These are phyloP conservation scores for Oryzias dopingdopingensis DNA, from an alignment of 2,797 vertebrate species.

Conservation along the genomic window DNA sequence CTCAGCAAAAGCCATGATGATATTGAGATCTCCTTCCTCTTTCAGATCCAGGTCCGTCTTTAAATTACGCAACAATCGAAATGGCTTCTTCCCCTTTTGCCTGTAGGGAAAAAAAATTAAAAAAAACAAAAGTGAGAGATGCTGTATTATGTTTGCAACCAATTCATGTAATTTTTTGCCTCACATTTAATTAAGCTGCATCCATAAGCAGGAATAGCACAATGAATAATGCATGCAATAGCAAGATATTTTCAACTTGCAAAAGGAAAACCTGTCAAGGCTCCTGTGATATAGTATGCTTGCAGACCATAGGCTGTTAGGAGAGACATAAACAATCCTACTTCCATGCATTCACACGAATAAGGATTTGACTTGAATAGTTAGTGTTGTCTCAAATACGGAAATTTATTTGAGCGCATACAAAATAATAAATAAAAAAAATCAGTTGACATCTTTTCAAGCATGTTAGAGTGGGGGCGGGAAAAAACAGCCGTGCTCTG, in stretches of 20 bases:
- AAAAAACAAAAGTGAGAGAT: conserved; percentile 16
- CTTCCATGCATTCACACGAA: conserved; percentile 31
- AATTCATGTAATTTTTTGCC: no score
- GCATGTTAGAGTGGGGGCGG: not conserved
- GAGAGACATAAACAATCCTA: conserved; percentile 29
- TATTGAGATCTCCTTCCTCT: conserved; percentile 93
- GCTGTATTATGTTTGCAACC: conserved; percentile 22
- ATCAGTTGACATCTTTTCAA: conserved; percentile 1
- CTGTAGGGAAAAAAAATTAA: conserved; percentile 65
- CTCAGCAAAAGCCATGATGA: conserved; percentile 95
- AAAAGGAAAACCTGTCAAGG: conserved; percentile 49
- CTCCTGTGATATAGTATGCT: conserved; percentile 50
- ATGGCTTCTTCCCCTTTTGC: conserved; percentile 95
- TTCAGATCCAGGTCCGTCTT: conserved; percentile 92
- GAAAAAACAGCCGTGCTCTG: conserved; percentile 4
- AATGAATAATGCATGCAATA: conserved; percentile 63
- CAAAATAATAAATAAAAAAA: not conserved
- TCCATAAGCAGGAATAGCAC: conserved; percentile 32
- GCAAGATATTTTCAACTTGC: conserved; percentile 29
- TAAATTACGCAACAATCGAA: conserved; percentile 89
- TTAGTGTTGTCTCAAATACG: conserved; percentile 8
- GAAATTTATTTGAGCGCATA: not conserved
- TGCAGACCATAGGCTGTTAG: conserved; percentile 47
- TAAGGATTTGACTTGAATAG: conserved; percentile 12
- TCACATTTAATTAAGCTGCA: conserved; percentile 35